phyloP scores from a whole-genome alignment of 1,140 invertebrate genomes.

The Aphelenchoides besseyi region DNA sequence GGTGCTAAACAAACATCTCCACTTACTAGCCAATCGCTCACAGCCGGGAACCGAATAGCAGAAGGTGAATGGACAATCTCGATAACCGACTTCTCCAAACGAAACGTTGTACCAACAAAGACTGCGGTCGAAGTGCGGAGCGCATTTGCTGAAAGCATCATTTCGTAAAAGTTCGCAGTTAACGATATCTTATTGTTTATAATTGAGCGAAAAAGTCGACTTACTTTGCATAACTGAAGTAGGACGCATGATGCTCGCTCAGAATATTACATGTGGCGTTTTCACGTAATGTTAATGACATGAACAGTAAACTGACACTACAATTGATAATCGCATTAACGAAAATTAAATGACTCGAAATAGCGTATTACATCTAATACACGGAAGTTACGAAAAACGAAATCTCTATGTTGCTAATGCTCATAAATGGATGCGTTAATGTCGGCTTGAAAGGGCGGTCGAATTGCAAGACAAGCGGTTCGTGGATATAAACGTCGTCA shows the following conservation, averaged over 20 bases:
- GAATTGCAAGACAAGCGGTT: too few species aligned
- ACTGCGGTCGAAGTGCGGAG: constrained; percentile 49
- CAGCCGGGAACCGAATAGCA: constrained; percentile 57
- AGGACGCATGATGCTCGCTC: not conserved
- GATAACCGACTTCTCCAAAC: constrained; percentile 41
- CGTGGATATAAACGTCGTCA: too few species aligned
- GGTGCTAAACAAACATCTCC: constrained; percentile 8
- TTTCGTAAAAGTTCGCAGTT: too few species aligned
- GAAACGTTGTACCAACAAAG: constrained; percentile 55
- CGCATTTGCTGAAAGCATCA: constrained; percentile 25
- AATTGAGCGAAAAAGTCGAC: not conserved
- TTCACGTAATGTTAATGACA: constrained; percentile 30
- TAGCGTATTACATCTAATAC: too few species aligned
- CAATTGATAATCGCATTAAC: too few species aligned
- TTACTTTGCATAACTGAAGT: not conserved
- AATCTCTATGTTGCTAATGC: too few species aligned
- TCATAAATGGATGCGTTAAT: too few species aligned
- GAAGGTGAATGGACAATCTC: constrained; percentile 56
- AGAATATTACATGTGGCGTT: constrained; percentile 26
- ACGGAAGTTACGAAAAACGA: too few species aligned
- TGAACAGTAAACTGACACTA: constrained; percentile 11
- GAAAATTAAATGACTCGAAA: too few species aligned
- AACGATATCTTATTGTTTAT: too few species aligned
- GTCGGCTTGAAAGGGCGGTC: too few species aligned
- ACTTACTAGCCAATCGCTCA: constrained; percentile 47